phyloP scores from a whole-genome alignment of 2,888 invertebrate species.

The Conchocele bisecta region DNA sequence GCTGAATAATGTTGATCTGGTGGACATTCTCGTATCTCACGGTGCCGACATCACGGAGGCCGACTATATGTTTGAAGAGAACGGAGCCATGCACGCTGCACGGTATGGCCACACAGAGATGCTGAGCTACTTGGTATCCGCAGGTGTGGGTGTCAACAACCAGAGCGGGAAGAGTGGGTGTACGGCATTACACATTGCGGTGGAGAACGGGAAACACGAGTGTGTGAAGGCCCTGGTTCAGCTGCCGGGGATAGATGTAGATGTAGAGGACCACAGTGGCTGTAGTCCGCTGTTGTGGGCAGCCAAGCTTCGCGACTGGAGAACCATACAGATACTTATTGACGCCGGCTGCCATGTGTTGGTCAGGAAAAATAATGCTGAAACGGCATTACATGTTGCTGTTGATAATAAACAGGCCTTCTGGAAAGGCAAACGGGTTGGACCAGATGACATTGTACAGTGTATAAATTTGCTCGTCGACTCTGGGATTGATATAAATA shows the following conservation, averaged over 20 bases:
- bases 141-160: slow-evolving; percentile 48
- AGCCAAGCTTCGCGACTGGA: slow-evolving; percentile 44
- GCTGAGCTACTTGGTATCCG: slow-evolving; percentile 31
- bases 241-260: slow-evolving; percentile 46
- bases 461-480: slow-evolving; percentile 47
- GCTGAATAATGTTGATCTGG: slow-evolving; percentile 38
- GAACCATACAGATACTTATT: slow-evolving; percentile 42
- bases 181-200: slow-evolving; percentile 56
- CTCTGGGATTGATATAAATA: slow-evolving; percentile 45
- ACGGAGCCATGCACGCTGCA: slow-evolving; percentile 53
- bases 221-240: slow-evolving; percentile 42
- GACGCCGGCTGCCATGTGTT: slow-evolving; percentile 51
- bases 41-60: slow-evolving; percentile 38
- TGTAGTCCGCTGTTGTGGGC: slow-evolving; percentile 50
- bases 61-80: slow-evolving; percentile 55
- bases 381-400: slow-evolving; percentile 37
- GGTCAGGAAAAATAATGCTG: slow-evolving; percentile 36
- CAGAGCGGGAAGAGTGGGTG: slow-evolving; percentile 54
- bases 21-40: slow-evolving; percentile 34
- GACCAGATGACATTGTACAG: slow-evolving; percentile 19
- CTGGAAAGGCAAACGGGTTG: slow-evolving; percentile 46
- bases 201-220: slow-evolving; percentile 43
- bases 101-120: slow-evolving; percentile 55
- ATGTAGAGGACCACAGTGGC: slow-evolving; percentile 55
- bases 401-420: slow-evolving; percentile 39